phyloP scores from a whole-genome alignment of 2,797 vertebrate genomes.

The Sphenopsis melanotis region DNA sequence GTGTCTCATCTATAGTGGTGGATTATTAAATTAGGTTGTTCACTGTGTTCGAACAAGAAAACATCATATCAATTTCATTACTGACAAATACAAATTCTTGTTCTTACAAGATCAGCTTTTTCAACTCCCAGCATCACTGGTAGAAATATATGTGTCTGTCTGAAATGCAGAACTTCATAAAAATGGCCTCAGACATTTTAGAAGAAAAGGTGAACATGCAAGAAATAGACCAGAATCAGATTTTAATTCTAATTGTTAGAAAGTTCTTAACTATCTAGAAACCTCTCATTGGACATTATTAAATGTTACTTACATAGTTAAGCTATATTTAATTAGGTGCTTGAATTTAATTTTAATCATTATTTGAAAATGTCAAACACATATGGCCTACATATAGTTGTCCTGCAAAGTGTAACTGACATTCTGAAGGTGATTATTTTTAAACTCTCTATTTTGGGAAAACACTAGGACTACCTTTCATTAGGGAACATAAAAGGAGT shows the following conservation, averaged over 20 bases:
- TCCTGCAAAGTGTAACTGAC: background rate
- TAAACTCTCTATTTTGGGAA: background rate
- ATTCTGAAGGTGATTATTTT: background rate
- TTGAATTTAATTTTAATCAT: background rate
- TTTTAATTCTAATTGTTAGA: background rate
- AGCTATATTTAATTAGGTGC: background rate
- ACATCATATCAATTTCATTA: background rate
- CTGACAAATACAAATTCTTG: background rate
- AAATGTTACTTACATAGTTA: background rate
- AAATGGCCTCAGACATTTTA: background rate
- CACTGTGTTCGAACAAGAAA: background rate
- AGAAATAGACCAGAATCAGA: background rate
- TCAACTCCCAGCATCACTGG: background rate
- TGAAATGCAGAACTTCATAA: background rate
- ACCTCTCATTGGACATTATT: background rate
- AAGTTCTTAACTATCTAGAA: background rate
- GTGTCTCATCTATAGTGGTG: background rate
- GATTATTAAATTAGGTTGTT: background rate
- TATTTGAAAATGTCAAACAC: background rate
- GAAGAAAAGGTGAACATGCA: background rate
- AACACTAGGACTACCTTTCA: background rate
- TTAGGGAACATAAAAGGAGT: background rate
- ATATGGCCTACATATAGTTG: background rate
- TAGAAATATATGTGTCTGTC: background rate
- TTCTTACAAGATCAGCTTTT: background rate